Base-by-base conservation (phyloP, 2,888 invertebrate genomes). In the Heliothis peltigera region DNA sequence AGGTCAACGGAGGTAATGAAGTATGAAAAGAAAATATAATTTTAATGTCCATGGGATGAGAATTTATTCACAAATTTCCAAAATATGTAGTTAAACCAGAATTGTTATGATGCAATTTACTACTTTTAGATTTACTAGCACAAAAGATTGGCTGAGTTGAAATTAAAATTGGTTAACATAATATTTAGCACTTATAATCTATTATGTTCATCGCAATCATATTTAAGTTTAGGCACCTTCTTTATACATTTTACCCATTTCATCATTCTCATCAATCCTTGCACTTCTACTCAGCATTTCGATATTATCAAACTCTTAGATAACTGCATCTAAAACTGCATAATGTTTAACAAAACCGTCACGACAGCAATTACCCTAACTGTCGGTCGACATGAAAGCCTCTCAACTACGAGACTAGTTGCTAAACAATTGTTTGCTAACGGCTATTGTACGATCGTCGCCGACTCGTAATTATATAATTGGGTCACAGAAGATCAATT, bases 391-490 rank as follows among this genome's bases (percentile, higher is more conserved):
- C 77, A 76, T 76, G 78, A 65, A 53, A 64, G 49, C 22, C 43
- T 52, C 64, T 64, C 61, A 65, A 28, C 18, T 39, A 54, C 64
- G 25, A 46, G 58, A 53, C 58, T 32, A 44, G 49, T 70, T 66
- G 64, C 73, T 52, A 77, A 77, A 77, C 77, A 77, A 80, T 73
- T 62, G 73, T 59, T 66, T 65, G 49, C 63, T 59, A 66, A 56
- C 64, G 51, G 65, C 53, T 66, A 80, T 80, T 70, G 73, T 72
- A 49, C 63, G 76, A 64, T 63, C 52, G 69, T 64, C 42, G 71
- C 32, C 18, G 46, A 32, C 63, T 53, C 10, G 77, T 71, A 77
- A 80, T 79, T 79, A 78, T 63, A 80, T 63, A 79, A 78, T 78
- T 69, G 42, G 81, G 75, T 66, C 79, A 72, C 51, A 57, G 71